These are phyloP conservation scores for Grallaria varia DNA, from an alignment of 2,113 vertebrate genomes.

Conservation along the genomic window DNA sequence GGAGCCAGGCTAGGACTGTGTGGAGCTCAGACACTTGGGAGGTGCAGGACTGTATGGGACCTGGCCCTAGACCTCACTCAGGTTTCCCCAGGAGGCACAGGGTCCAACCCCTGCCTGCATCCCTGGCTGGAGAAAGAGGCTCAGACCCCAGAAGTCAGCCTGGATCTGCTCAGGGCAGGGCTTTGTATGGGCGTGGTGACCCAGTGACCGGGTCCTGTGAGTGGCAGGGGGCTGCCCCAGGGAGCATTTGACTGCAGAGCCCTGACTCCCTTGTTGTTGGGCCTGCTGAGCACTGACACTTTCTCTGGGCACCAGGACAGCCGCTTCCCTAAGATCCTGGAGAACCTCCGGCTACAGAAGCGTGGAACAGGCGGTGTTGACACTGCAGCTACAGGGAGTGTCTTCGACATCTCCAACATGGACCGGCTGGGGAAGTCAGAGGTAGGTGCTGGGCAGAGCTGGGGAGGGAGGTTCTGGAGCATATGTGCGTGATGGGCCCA, in stretches of 20 bases:
- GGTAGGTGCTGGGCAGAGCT: slow-evolving; percentile 58
- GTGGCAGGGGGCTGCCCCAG: not conserved
- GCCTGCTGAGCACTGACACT: not conserved
- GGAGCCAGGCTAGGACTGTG: not conserved
- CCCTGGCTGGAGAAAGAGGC: not conserved
- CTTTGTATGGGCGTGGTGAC: not conserved
- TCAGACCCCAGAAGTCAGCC: accelerated
- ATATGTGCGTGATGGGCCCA: accelerated
- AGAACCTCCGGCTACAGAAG: slow-evolving; percentile 93
- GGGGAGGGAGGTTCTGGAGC: not conserved
- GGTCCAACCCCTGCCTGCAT: not conserved
- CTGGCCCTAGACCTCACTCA: accelerated
- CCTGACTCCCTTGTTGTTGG: not conserved
- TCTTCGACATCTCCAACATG: slow-evolving; percentile 96
- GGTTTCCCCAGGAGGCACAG: not conserved
- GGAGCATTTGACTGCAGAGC: accelerated
- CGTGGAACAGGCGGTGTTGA: slow-evolving; percentile 94
- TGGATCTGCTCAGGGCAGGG: not conserved
- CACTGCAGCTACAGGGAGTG: slow-evolving; percentile 84
- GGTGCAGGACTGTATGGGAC: not conserved
- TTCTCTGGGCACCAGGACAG: slow-evolving; percentile 76
- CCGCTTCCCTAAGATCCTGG: slow-evolving; percentile 90
- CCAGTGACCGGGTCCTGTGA: not conserved
- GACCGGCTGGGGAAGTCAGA: slow-evolving; percentile 95
- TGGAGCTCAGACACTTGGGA: accelerated